Conservation (phyloP, 2,797 vertebrate species). For the Arrhamphus sclerolepis region DNA sequence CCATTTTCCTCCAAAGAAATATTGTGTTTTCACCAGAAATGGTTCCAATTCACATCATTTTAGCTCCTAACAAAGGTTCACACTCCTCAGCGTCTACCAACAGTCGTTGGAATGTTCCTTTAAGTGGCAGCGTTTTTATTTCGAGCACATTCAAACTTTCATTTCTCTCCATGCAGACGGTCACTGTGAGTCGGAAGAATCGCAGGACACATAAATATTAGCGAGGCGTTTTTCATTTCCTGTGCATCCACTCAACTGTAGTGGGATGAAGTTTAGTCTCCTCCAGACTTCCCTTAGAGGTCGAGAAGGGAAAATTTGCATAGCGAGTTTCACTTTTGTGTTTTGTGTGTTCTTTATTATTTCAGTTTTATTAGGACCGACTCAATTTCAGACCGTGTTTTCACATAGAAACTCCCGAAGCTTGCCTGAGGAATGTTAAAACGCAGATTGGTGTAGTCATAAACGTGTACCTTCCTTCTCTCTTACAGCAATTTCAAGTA, state of each 20-base stretch:
- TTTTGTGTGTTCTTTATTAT: constrained; percentile 15
- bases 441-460: constrained; percentile 7
- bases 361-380: constrained; percentile 6
- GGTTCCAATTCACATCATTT: too few species aligned
- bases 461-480: not conserved
- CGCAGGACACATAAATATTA: not conserved
- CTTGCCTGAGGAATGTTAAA: constrained; percentile 18
- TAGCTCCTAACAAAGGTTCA: too few species aligned
- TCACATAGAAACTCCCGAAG: not conserved
- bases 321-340: not conserved
- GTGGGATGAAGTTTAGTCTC: constrained; percentile 20
- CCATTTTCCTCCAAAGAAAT: too few species aligned
- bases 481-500: not conserved
- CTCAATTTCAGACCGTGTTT: constrained; percentile 9
- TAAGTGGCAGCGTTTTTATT: too few species aligned
- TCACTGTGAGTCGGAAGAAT: not conserved
- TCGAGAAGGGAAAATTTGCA: too few species aligned
- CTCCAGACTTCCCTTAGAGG: not conserved
- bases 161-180: not conserved
- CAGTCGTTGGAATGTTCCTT: too few species aligned
- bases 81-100: too few species aligned
- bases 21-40: too few species aligned
- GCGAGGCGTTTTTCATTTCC: constrained; percentile 2
- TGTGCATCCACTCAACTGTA: constrained; percentile 2
- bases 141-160: too few species aligned